These are phyloP conservation scores for Callaeas wilsoni DNA, from an alignment of 2,113 vertebrate species.

Conservation along the genomic window DNA sequence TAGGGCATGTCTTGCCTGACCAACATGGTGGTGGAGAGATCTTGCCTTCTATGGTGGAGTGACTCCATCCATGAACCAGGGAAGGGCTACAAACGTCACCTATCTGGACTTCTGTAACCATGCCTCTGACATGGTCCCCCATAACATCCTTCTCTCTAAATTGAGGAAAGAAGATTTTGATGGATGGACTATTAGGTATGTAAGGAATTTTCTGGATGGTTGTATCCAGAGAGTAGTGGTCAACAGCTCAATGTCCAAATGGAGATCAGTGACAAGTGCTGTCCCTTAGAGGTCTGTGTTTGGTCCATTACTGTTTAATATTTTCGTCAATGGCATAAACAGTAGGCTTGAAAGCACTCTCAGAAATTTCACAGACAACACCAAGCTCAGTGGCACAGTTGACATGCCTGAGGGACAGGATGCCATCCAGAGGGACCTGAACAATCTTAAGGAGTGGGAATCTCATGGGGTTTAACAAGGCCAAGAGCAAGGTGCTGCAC, in stretches of 20 bases:
- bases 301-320: neutral
- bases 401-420: neutral
- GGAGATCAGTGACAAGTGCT: neutral
- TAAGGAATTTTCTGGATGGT: neutral
- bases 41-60: neutral
- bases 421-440: neutral
- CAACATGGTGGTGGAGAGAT: neutral
- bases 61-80: neutral
- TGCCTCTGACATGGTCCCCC: neutral
- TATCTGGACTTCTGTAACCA: neutral
- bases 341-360: neutral
- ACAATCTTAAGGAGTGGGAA: neutral
- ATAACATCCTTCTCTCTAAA: neutral
- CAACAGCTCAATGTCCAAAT: neutral
- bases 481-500: neutral
- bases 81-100: neutral
- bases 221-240: neutral
- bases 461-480: neutral
- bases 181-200: neutral
- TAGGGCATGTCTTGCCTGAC: neutral
- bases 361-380: neutral
- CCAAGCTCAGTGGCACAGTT: neutral
- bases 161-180: neutral
- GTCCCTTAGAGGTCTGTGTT: neutral
- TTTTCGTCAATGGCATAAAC: neutral